Evolutionary conservation across 2,888 invertebrate species (phyloP).

Genomic region (Melanotus villosus): DNA sequence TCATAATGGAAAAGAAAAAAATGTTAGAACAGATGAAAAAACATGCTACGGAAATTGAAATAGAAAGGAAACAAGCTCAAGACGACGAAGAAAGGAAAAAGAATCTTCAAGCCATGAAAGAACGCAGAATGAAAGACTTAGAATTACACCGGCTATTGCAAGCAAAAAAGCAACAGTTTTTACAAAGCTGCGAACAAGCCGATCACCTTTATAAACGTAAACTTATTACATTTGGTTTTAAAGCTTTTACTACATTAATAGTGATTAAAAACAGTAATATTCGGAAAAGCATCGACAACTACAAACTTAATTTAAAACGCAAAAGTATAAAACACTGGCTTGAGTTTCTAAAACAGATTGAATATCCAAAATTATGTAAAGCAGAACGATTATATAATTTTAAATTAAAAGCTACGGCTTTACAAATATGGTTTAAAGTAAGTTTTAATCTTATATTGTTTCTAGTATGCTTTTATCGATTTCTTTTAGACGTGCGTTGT

Average conservation of each 20-base stretch:
- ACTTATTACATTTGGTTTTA: slow-evolving; percentile 63
- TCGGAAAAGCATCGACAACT: slow-evolving; percentile 55
- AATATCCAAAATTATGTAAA: slow-evolving; percentile 69
- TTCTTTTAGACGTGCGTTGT: no score
- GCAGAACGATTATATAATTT: slow-evolving; percentile 73
- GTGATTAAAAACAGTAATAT: slow-evolving; percentile 63
- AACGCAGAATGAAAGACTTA: slow-evolving; percentile 73
- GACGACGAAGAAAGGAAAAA: slow-evolving; percentile 75
- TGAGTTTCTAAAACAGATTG: slow-evolving; percentile 52
- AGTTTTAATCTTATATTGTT: slow-evolving; percentile 37
- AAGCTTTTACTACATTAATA: slow-evolving; percentile 63
- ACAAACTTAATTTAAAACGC: slow-evolving; percentile 53
- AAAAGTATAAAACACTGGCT: slow-evolving; percentile 55
- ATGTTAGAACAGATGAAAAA: slow-evolving; percentile 70
- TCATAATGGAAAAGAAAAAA: slow-evolving; percentile 70
- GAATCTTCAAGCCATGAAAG: slow-evolving; percentile 74
- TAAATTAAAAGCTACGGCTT: slow-evolving; percentile 68
- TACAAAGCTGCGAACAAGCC: slow-evolving; percentile 68
- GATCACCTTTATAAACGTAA: slow-evolving; percentile 65
- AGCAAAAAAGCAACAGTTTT: slow-evolving; percentile 67
- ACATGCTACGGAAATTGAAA: slow-evolving; percentile 75
- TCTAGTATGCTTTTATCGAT: neutral
- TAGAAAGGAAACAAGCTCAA: slow-evolving; percentile 71
- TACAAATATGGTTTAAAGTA: slow-evolving; percentile 71
- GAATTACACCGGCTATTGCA: slow-evolving; percentile 73